These are phyloP conservation scores for Polypterus senegalus DNA, from an alignment of 2,113 vertebrate species.

Conservation along the genomic window DNA sequence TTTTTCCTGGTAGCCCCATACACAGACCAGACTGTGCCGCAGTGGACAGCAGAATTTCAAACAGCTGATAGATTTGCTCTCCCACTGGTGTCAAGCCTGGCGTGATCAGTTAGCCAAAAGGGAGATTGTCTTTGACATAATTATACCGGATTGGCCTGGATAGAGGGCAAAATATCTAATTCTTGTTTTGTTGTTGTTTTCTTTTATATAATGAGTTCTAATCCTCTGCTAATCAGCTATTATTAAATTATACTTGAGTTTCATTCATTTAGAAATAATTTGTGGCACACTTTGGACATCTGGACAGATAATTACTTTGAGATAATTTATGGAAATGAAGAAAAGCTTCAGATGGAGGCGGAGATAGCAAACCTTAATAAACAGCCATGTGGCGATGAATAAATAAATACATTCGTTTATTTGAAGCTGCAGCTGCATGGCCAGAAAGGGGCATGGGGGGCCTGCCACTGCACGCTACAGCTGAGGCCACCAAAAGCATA, in stretches of 20 bases:
- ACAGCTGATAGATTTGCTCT: neutral
- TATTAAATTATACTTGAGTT: slow-evolving; percentile 78
- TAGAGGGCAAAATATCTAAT: slow-evolving; percentile 66
- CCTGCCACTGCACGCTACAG: neutral
- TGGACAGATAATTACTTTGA: slow-evolving; percentile 79
- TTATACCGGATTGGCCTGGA: slow-evolving; percentile 60
- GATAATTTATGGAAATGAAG: slow-evolving; percentile 91
- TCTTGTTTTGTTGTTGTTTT: slow-evolving; percentile 58
- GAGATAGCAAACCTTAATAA: slow-evolving; percentile 32
- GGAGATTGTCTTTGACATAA: slow-evolving; percentile 40
- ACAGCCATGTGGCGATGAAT: slow-evolving; percentile 49
- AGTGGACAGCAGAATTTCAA: too few relatives aligned
- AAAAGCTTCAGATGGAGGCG: slow-evolving; percentile 57
- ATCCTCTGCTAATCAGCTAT: slow-evolving; percentile 80
- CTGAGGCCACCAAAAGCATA: neutral
- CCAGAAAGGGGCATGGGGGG: too few relatives aligned
- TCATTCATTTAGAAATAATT: slow-evolving; percentile 73
- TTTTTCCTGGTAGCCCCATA: too few relatives aligned
- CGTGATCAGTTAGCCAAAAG: slow-evolving; percentile 3
- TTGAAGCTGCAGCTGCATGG: slow-evolving; percentile 9
- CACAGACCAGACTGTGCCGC: too few relatives aligned
- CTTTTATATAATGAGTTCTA: slow-evolving; percentile 61
- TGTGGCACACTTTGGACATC: slow-evolving; percentile 84
- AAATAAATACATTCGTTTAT: slow-evolving; percentile 37
- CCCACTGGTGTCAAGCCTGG: neutral